These are phyloP conservation scores for Podargus strigoides DNA, from an alignment of 2,797 vertebrate species.

Conservation along the genomic window DNA sequence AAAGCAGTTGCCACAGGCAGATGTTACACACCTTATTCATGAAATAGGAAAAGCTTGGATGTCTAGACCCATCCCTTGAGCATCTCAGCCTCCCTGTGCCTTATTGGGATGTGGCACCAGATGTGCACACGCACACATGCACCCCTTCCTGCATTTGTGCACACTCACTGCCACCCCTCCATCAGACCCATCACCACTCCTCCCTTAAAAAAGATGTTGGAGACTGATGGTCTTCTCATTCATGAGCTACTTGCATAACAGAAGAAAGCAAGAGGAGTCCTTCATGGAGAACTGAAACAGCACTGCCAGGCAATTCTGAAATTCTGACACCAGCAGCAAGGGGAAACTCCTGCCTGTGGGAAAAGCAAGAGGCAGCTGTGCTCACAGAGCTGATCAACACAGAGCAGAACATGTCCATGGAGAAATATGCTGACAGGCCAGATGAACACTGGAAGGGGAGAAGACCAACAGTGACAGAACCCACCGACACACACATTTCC, in stretches of 20 bases:
- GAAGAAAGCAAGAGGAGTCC: not conserved
- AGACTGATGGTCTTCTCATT: not conserved
- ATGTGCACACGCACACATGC: not conserved
- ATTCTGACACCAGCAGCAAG: not conserved
- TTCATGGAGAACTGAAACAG: not conserved
- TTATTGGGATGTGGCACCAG: not conserved
- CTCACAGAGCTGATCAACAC: not conserved
- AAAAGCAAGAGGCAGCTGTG: not conserved
- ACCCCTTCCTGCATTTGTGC: not conserved
- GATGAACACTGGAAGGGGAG: not conserved
- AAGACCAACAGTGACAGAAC: not conserved
- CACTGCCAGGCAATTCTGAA: not conserved
- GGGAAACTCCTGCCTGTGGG: not conserved
- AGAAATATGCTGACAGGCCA: not conserved
- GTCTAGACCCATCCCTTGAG: not conserved
- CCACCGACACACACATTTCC: not conserved
- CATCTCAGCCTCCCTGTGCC: not conserved
- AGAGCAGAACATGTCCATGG: rapidly evolving
- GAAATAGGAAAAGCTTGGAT: not conserved
- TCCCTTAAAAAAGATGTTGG: not conserved
- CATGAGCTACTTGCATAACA: not conserved
- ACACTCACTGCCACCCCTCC: not conserved
- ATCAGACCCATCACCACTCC: not conserved
- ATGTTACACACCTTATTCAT: no score
- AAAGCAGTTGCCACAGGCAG: not conserved